These are phyloP conservation scores for Paratrypauchen microcephalus DNA, from an alignment of 2,797 vertebrate genomes.

Conservation along the genomic window DNA sequence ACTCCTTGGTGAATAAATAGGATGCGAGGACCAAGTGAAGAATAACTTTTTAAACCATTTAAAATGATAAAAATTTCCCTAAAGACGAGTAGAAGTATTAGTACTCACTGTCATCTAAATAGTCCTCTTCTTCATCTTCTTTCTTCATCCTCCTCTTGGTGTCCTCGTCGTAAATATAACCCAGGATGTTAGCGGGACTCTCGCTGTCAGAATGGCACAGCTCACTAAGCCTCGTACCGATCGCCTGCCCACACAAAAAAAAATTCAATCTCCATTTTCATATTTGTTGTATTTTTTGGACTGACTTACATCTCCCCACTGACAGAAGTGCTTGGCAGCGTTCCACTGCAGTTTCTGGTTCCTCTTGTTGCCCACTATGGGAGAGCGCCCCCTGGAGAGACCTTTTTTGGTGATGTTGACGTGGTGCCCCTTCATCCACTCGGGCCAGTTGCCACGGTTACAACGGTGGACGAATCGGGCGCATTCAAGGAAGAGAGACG, in stretches of 20 bases:
- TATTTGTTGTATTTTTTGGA: not conserved
- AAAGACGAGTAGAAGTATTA: no score
- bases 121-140: constrained; percentile 98
- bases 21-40: no score
- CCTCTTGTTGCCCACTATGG: constrained; percentile 93
- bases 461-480: constrained; percentile 97
- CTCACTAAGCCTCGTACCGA: constrained; percentile 91
- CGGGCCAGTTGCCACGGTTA: constrained; percentile 98
- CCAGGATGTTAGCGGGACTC: constrained; percentile 95
- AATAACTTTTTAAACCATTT: no score
- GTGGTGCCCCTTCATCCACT: constrained; percentile 99
- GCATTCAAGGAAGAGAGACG: constrained; percentile 94
- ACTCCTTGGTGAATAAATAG: no score
- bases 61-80: no score
- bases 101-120: constrained; percentile 96
- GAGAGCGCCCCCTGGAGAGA: constrained; percentile 92
- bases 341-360: constrained; percentile 99
- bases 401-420: constrained; percentile 97
- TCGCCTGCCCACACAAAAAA: constrained; percentile 77
- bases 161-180: constrained; percentile 96
- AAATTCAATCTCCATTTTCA: not conserved
- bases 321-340: constrained; percentile 96
- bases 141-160: constrained; percentile 94
- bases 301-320: constrained; percentile 95
- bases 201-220: constrained; percentile 95